Percentiles rank a stretch among this genome's conserved stretches.
These are phyloP conservation scores for Lacerta bilineata DNA, from an alignment of 2,797 vertebrate species.

Conservation along the genomic window DNA sequence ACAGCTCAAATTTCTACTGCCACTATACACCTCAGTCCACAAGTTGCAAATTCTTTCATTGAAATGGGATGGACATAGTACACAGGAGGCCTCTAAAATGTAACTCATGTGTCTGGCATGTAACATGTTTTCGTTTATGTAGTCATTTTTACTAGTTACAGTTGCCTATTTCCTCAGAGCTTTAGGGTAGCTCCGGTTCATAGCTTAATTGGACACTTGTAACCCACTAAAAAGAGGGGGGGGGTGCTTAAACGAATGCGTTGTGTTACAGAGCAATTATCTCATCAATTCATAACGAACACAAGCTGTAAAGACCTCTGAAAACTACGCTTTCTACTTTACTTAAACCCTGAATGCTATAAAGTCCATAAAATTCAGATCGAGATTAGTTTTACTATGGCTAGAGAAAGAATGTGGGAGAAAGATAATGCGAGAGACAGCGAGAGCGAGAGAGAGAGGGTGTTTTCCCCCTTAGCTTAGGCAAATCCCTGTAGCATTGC, in stretches of 20 bases:
- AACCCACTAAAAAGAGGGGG: conserved; percentile 74
- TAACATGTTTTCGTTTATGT: conserved; percentile 39
- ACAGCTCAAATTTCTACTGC: neutral
- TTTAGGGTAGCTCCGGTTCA: conserved; percentile 66
- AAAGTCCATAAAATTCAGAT: conserved; percentile 42
- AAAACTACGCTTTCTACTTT: neutral
- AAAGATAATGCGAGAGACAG: neutral
- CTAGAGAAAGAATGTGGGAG: conserved; percentile 18
- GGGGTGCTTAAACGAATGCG: conserved; percentile 82
- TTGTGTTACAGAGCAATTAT: conserved; percentile 78
- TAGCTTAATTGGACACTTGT: conserved; percentile 79
- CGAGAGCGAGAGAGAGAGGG: neutral
- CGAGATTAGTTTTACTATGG: conserved; percentile 47
- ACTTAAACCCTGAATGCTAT: conserved; percentile 26
- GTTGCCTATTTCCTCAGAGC: conserved; percentile 60
- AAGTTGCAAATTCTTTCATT: neutral
- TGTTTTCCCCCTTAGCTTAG: neutral
- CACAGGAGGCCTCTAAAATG: neutral
- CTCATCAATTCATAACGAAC: conserved; percentile 77
- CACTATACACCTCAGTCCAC: neutral
- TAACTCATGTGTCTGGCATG: neutral
- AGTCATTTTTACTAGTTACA: conserved; percentile 52
- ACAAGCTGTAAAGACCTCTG: conserved; percentile 38
- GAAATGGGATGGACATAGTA: neutral
- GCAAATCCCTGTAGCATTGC: conserved; percentile 36